Evolutionary conservation across 1,140 invertebrate genomes (phyloP).

Genomic region (Trachymyrmex cornetzi): DNA sequence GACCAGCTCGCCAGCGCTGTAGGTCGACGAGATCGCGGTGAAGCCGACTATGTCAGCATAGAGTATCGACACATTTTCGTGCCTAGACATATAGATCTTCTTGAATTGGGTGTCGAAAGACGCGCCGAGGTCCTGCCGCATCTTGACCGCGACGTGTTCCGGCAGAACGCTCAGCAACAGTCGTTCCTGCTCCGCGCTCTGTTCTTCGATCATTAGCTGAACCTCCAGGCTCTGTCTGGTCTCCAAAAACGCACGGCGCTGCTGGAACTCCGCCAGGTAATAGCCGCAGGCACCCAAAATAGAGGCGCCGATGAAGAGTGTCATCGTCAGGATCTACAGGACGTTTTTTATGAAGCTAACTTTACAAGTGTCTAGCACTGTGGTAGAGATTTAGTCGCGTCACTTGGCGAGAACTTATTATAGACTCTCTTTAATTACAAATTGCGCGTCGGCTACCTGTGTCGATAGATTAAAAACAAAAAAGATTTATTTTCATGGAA

Average conservation of each 20-base stretch:
- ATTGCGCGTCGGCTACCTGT: neutral
- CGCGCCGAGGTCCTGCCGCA: conserved; percentile 96
- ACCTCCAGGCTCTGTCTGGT: conserved; percentile 96
- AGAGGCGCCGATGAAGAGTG: conserved; percentile 86
- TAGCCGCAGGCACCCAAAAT: conserved; percentile 92
- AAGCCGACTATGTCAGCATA: conserved; percentile 98
- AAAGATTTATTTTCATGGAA: neutral
- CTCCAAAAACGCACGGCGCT: conserved; percentile 95
- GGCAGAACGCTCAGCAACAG: conserved; percentile 96
- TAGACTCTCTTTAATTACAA: conserved; percentile 1
- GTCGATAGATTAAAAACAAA: neutral
- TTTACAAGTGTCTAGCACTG: neutral
- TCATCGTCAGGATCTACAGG: conserved; percentile 89
- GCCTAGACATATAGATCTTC: conserved; percentile 98
- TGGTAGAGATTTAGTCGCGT: neutral
- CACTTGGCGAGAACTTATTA: conserved; percentile 9
- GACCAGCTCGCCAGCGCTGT: conserved; percentile 96
- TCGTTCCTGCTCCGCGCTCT: conserved; percentile 96
- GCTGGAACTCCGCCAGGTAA: conserved; percentile 94
- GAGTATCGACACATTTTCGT: conserved; percentile 98
- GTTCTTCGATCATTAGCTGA: conserved; percentile 96
- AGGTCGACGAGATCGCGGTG: conserved; percentile 97
- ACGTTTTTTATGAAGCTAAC: conserved; percentile 32
- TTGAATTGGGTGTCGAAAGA: conserved; percentile 96
- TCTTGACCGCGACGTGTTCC: conserved; percentile 97